phyloP scores from a whole-genome alignment of 2,113 vertebrate species.

The Onychostruthus taczanowskii region DNA sequence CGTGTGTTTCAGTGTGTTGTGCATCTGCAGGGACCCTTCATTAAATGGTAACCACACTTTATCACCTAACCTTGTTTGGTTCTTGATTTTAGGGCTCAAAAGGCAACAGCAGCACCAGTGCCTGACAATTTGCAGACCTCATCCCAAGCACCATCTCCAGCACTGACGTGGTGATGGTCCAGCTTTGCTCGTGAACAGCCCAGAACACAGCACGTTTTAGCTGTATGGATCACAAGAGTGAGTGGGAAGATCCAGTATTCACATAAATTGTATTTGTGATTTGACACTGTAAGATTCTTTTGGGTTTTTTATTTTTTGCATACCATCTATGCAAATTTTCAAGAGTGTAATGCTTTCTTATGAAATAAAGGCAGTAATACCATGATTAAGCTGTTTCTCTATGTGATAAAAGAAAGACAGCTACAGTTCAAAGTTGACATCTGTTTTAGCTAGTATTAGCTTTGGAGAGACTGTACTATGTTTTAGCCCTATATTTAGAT shows the following conservation, averaged over 20 bases:
- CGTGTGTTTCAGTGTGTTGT: fast-evolving
- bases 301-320: background rate
- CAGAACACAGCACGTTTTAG: background rate
- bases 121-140: background rate
- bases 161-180: background rate
- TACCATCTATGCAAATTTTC: background rate
- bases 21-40: background rate
- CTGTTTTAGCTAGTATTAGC: background rate
- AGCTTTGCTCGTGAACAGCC: background rate
- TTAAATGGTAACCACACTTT: background rate
- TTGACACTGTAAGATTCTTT: background rate
- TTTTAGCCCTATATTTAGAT: background rate
- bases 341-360: background rate
- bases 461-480: background rate
- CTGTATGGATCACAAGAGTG: background rate
- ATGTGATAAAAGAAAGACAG: background rate
- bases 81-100: background rate
- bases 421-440: background rate
- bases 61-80: background rate
- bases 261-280: background rate
- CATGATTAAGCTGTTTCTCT: background rate
- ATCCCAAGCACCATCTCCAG: background rate
- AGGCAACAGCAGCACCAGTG: background rate
- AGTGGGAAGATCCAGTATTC: background rate
- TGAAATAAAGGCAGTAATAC: background rate